Conservation (phyloP, 2,888 invertebrate genomes). For the Siphlonurus alternatus region DNA sequence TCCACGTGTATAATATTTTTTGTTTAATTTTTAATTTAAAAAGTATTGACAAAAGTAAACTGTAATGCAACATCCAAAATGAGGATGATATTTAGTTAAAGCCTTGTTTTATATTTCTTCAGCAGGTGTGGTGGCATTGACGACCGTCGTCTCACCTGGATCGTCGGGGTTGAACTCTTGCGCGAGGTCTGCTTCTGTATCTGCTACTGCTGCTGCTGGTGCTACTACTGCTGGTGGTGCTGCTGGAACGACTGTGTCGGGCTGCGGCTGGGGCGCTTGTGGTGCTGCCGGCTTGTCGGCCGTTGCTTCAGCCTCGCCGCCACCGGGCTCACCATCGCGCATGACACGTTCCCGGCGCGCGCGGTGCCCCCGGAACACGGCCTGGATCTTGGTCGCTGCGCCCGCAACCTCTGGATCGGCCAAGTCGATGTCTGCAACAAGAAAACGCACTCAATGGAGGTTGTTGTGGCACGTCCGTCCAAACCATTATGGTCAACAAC, state of each 20-base stretch:
- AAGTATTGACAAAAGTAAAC: too few relatives aligned
- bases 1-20: too few relatives aligned
- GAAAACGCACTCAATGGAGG: too few relatives aligned
- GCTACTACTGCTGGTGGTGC: neutral
- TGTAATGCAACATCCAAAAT: too few relatives aligned
- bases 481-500: too few relatives aligned
- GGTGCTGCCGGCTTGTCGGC: neutral
- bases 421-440: constrained; percentile 1
- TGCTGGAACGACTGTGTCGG: neutral
- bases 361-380: neutral
- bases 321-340: neutral
- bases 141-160: neutral
- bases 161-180: neutral
- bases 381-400: constrained; percentile 1
- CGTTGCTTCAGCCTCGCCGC: neutral
- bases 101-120: too few relatives aligned
- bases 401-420: neutral
- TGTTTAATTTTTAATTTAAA: too few relatives aligned
- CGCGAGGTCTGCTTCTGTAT: neutral
- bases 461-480: too few relatives aligned
- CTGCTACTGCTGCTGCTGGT: too few relatives aligned
- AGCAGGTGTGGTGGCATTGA: too few relatives aligned
- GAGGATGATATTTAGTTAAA: too few relatives aligned
- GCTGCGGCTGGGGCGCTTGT: neutral
- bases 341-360: neutral